Percentiles rank a stretch among this genome's conserved stretches.
These are phyloP conservation scores for Forbesichthys papilliferus DNA, from an alignment of 2,113 vertebrate species.

Conservation along the genomic window DNA sequence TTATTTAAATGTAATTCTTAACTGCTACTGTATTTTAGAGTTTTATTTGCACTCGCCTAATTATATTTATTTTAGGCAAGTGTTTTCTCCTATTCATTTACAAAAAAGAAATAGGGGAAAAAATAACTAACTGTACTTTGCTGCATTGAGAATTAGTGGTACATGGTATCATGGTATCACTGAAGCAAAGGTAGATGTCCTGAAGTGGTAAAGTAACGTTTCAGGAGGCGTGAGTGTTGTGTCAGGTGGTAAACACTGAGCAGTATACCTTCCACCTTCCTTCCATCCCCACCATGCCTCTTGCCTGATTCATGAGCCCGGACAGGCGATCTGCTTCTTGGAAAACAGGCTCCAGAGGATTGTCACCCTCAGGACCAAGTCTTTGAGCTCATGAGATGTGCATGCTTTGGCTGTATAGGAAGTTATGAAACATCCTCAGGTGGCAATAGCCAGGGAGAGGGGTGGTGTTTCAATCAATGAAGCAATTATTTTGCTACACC, in stretches of 20 bases:
- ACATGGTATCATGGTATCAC: not conserved
- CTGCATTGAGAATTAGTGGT: not conserved
- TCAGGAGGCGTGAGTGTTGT: slow-evolving; percentile 5
- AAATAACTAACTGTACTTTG: not conserved
- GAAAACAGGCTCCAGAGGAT: slow-evolving; percentile 12
- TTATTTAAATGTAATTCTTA: too few relatives aligned
- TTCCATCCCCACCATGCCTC: not conserved
- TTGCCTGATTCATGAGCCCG: slow-evolving; percentile 37
- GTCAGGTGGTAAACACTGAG: slow-evolving; percentile 8
- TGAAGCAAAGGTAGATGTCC: too few relatives aligned
- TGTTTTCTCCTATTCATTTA: not conserved
- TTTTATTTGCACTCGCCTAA: not conserved
- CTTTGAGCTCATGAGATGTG: not conserved
- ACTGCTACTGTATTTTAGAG: too few relatives aligned
- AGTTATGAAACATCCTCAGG: slow-evolving; percentile 3
- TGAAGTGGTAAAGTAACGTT: too few relatives aligned
- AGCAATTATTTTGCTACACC: not conserved
- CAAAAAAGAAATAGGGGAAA: not conserved
- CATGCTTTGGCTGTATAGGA: not conserved
- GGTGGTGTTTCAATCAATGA: not conserved
- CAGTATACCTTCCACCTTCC: slow-evolving; percentile 29
- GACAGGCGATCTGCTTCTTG: slow-evolving; percentile 31
- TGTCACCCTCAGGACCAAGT: not conserved
- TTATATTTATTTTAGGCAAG: not conserved
- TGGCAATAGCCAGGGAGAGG: not conserved